phyloP scores from a whole-genome alignment of 2,797 vertebrate genomes.

The Myotis daubentonii region DNA sequence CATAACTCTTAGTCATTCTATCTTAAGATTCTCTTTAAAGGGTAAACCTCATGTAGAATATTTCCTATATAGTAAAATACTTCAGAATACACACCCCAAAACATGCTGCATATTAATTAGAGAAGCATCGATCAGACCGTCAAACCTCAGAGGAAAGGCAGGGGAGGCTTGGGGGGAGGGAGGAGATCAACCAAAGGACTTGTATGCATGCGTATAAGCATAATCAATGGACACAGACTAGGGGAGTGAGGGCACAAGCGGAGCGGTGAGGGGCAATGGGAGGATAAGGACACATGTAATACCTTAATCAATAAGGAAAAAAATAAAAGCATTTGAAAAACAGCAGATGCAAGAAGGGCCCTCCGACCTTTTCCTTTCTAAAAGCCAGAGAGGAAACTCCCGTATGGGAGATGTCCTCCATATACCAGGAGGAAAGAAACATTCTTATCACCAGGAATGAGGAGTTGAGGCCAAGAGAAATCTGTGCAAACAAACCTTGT shows the following conservation, averaged over 20 bases:
- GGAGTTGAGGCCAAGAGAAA: background rate
- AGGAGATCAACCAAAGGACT: no score
- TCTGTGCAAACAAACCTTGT: background rate
- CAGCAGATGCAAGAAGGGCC: background rate
- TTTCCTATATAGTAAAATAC: background rate
- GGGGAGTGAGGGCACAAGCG: no score
- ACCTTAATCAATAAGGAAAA: no score
- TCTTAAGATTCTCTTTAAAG: slow-evolving; percentile 18
- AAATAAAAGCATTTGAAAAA: background rate
- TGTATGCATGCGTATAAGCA: no score
- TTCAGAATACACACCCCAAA: background rate
- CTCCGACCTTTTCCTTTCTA: background rate
- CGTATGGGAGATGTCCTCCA: background rate
- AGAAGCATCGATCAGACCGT: no score
- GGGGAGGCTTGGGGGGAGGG: no score
- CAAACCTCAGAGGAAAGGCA: no score
- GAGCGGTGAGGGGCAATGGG: no score
- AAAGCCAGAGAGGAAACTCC: background rate
- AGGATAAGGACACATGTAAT: no score
- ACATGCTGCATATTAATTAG: background rate
- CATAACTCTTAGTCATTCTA: background rate
- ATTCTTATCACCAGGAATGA: background rate
- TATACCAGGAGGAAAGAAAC: background rate
- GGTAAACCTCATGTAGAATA: background rate
- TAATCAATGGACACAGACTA: no score